Percentiles rank a stretch among this genome's conserved stretches.
These are phyloP conservation scores for Sycophaga agraensis DNA, from an alignment of 1,140 invertebrate genomes.

Conservation along the genomic window DNA sequence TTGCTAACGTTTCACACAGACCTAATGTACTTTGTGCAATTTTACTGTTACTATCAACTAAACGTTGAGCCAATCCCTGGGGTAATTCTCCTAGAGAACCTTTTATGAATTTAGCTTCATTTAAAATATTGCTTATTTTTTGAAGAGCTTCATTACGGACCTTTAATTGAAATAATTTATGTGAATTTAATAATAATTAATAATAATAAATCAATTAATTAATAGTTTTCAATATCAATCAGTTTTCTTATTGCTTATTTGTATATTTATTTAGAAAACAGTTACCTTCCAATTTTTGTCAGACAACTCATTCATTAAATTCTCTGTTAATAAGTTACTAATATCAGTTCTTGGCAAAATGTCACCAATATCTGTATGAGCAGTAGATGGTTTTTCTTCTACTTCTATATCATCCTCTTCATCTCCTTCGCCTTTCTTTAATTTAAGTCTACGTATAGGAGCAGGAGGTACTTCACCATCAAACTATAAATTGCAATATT, in stretches of 20 bases:
- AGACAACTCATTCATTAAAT: constrained; percentile 76
- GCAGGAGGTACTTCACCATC: constrained; percentile 69
- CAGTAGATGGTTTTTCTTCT: constrained; percentile 56
- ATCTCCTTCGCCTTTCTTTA: constrained; percentile 48
- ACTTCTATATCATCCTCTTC: constrained; percentile 60
- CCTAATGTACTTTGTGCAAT: constrained; percentile 79
- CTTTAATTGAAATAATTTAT: too few relatives aligned
- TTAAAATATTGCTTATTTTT: constrained; percentile 75
- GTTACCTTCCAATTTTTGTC: constrained; percentile 95
- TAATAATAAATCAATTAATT: too few relatives aligned
- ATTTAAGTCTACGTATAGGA: constrained; percentile 66
- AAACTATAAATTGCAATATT: constrained; percentile 43
- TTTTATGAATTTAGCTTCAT: constrained; percentile 78
- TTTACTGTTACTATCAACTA: constrained; percentile 89
- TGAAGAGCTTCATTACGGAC: constrained; percentile 80
- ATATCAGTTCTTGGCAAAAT: constrained; percentile 79
- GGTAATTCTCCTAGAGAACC: constrained; percentile 81
- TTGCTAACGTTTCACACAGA: constrained; percentile 78
- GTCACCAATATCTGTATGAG: constrained; percentile 65
- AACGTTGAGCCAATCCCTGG: constrained; percentile 70
- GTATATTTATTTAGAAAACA: background rate
- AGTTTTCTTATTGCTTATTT: background rate
- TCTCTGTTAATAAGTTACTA: constrained; percentile 79
- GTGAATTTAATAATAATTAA: too few relatives aligned
- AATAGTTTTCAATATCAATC: constrained; percentile 34